Evolutionary conservation across 2,888 invertebrate genomes (phyloP).

Genomic region (Pterostichus niger): DNA sequence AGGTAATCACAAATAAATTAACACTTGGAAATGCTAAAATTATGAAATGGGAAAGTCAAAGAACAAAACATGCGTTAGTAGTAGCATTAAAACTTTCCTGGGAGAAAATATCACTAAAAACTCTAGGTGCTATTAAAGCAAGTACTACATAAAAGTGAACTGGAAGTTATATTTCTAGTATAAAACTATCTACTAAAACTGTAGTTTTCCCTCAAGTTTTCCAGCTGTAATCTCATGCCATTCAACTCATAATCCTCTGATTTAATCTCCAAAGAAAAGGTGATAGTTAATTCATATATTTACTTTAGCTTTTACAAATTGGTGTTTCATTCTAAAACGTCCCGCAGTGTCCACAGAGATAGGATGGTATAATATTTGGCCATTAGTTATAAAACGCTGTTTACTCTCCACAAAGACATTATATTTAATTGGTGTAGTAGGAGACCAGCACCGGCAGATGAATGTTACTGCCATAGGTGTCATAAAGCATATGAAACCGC

Average conservation of each 20-base stretch:
- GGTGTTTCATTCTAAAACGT: too few relatives aligned
- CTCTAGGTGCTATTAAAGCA: slow-evolving; percentile 18
- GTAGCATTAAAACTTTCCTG: slow-evolving; percentile 5
- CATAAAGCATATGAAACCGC: background rate
- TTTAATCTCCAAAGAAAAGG: background rate
- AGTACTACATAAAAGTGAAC: slow-evolving; percentile 44
- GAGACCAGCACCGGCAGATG: background rate
- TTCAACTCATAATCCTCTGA: background rate
- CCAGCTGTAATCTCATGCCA: background rate
- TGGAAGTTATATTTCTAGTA: slow-evolving; percentile 4
- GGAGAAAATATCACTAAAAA: slow-evolving; percentile 32
- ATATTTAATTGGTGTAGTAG: slow-evolving; percentile 9
- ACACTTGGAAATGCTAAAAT: too few relatives aligned
- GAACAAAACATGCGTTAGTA: too few relatives aligned
- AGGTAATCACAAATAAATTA: too few relatives aligned
- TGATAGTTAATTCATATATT: too few relatives aligned
- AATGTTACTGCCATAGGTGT: background rate
- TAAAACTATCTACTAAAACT: slow-evolving; percentile 12
- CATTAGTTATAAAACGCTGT: slow-evolving; percentile 12
- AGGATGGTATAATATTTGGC: background rate
- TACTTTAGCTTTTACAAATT: too few relatives aligned
- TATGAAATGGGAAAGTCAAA: too few relatives aligned
- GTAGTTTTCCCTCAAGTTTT: background rate
- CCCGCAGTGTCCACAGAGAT: background rate
- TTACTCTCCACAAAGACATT: slow-evolving; percentile 8